Evolutionary conservation across 2,888 invertebrate genomes (phyloP), one percentile per base, ranked within the genome.

Genomic region (Drosophila sordidula): DNA sequence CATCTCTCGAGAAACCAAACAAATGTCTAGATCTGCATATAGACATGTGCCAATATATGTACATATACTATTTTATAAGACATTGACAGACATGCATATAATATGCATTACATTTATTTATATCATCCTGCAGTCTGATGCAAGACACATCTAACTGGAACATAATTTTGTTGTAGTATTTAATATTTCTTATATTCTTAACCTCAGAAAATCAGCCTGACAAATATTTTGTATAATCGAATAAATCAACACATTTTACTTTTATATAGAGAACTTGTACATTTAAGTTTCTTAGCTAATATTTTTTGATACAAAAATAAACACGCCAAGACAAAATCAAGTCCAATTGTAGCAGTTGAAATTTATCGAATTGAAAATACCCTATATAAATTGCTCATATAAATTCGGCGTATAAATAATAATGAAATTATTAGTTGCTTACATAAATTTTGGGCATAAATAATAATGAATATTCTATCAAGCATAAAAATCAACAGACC

Each of bases 1-100:
- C 34, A 49, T 34, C 51, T 36, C 18, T 47, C 18, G n/a, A 36
- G 26, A 36, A 38, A n/a, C 9, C 32, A 71, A 49, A 51, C 49
- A 71, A 50, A 36, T 32, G 22, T 51, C 12, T 9, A 11, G 34
- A 18, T 41, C 11, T 38, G 36, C 25, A 9, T 41, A 39, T 14
- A 36, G 26, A 26, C 25, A 50, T 38, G 18, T 63, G 58, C 41
- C 51, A 39, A 57, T 50, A 34, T 39, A n/a, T 29, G 12, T 16
- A 14, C 18, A 16, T n/a, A 22, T 32, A 32, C 26, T 32, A 41
- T 41, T 16, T 12, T 32, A 14, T 18, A 4, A 38, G 12, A 18
- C 12, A 18, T 26, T 12, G 55, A 46, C 12, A 36, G 12, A 55
- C 1, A 9, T 45, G 16, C 14, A 55, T 16, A 3, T 5, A 25